These are phyloP conservation scores for Pandemis cinnamomeana DNA, from an alignment of 2,888 invertebrate species.

Conservation along the genomic window DNA sequence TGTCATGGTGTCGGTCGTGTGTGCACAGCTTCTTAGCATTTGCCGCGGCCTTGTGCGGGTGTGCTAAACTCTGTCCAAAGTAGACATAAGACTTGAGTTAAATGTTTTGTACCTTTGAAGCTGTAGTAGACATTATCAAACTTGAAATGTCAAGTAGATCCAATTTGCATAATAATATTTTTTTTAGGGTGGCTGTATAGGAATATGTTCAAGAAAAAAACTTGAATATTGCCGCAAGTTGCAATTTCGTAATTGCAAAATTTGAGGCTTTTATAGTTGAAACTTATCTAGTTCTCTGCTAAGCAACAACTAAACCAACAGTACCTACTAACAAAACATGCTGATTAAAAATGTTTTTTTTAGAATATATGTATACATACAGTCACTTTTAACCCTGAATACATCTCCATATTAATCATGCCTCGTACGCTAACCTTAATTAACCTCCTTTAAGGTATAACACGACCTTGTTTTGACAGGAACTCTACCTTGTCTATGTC, in stretches of 20 bases:
- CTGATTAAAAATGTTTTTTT: not conserved
- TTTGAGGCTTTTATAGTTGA: too few species aligned
- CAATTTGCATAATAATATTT: too few species aligned
- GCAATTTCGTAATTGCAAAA: too few species aligned
- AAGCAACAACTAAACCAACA: not conserved
- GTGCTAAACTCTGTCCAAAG: slow-evolving; percentile 13
- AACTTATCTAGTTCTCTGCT: too few species aligned
- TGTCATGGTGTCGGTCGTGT: slow-evolving; percentile 36
- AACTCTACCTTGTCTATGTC: slow-evolving; percentile 35
- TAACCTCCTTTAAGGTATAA: slow-evolving; percentile 30
- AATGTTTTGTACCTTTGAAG: not conserved
- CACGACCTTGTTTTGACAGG: slow-evolving; percentile 34
- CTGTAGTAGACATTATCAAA: not conserved
- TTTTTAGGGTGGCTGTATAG: too few species aligned
- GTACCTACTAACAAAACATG: not conserved
- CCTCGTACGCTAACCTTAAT: slow-evolving; percentile 30
- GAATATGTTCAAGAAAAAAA: too few species aligned
- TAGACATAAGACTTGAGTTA: not conserved
- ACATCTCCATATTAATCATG: slow-evolving; percentile 19
- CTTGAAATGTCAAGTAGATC: too few species aligned
- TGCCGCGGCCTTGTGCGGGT: slow-evolving; percentile 13
- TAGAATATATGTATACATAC: not conserved
- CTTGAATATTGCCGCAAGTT: too few species aligned
- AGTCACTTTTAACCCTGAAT: not conserved
- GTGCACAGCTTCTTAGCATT: slow-evolving; percentile 32